These are phyloP conservation scores for Hypena proboscidalis DNA, from an alignment of 2,888 invertebrate species.

Conservation along the genomic window DNA sequence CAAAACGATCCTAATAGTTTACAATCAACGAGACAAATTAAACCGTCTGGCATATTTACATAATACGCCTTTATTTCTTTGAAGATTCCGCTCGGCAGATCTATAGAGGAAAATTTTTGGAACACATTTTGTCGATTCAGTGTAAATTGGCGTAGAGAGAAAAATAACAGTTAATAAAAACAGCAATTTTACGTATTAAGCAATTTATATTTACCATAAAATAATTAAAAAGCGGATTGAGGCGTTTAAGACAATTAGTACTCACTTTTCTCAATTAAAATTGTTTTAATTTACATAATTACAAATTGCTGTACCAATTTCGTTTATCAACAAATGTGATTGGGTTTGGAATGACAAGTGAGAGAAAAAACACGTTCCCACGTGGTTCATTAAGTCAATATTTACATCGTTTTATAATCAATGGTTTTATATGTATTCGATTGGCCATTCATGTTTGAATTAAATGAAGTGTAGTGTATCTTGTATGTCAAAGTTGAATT, in stretches of 20 bases:
- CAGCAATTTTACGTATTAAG: constrained; percentile 32
- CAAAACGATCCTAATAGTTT: too few species aligned
- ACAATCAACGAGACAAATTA: too few species aligned
- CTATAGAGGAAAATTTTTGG: neutral
- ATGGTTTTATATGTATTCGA: too few species aligned
- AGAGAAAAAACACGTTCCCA: constrained; percentile 31
- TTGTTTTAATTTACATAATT: constrained; percentile 45
- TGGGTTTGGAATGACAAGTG: constrained; percentile 15
- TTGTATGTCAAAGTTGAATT: too few species aligned
- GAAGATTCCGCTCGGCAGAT: too few species aligned
- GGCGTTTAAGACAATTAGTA: constrained; percentile 43
- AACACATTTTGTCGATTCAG: constrained; percentile 8
- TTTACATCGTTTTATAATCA: constrained; percentile 9
- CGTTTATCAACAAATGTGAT: constrained; percentile 15
- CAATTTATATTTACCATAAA: constrained; percentile 46
- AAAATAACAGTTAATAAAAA: constrained; percentile 39
- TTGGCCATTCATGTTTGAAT: too few species aligned
- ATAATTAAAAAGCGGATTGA: constrained; percentile 42
- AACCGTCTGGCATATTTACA: too few species aligned
- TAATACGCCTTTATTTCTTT: too few species aligned
- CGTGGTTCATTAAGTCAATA: constrained; percentile 33
- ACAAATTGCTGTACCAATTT: constrained; percentile 37
- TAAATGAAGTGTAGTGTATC: too few species aligned
- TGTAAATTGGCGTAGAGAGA: constrained; percentile 17
- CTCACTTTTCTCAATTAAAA: constrained; percentile 46